Percentiles rank a stretch among this genome's conserved stretches.
Evolutionary conservation across 1,140 invertebrate genomes (phyloP).

Genomic region (Leptinotarsa lineolata): DNA sequence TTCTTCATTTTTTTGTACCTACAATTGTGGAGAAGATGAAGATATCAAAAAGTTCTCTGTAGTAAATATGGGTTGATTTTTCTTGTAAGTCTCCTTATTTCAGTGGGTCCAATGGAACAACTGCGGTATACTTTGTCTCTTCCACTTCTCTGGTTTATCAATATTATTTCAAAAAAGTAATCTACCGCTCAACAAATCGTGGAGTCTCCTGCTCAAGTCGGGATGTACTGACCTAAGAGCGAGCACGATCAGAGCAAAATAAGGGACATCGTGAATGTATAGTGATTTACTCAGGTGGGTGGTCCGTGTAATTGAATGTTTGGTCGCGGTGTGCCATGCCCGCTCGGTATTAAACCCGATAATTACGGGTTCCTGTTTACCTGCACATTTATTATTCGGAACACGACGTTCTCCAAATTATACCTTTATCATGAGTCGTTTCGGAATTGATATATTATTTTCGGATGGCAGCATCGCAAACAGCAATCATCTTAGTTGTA

Average conservation of each 20-base stretch:
- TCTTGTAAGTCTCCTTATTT: too few relatives aligned
- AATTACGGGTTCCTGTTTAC: slow-evolving; percentile 49
- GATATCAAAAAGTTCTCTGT: too few relatives aligned
- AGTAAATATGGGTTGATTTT: too few relatives aligned
- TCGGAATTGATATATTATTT: slow-evolving; percentile 39
- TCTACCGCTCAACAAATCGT: not conserved
- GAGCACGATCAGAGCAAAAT: not conserved
- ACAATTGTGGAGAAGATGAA: too few relatives aligned
- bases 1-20: too few relatives aligned
- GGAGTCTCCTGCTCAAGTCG: not conserved
- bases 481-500: slow-evolving; percentile 7
- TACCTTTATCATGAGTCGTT: slow-evolving; percentile 38
- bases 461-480: slow-evolving; percentile 16
- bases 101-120: too few relatives aligned
- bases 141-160: too few relatives aligned
- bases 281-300: slow-evolving; percentile 52
- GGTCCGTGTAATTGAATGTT: slow-evolving; percentile 52
- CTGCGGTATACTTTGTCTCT: too few relatives aligned
- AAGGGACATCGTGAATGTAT: slow-evolving; percentile 19
- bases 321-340: slow-evolving; percentile 41
- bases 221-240: slow-evolving; percentile 1
- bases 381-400: slow-evolving; percentile 41
- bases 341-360: slow-evolving; percentile 45
- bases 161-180: too few relatives aligned
- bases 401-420: slow-evolving; percentile 40